Conservation (phyloP, 2,113 vertebrate species). For the Glareola pratincola region DNA sequence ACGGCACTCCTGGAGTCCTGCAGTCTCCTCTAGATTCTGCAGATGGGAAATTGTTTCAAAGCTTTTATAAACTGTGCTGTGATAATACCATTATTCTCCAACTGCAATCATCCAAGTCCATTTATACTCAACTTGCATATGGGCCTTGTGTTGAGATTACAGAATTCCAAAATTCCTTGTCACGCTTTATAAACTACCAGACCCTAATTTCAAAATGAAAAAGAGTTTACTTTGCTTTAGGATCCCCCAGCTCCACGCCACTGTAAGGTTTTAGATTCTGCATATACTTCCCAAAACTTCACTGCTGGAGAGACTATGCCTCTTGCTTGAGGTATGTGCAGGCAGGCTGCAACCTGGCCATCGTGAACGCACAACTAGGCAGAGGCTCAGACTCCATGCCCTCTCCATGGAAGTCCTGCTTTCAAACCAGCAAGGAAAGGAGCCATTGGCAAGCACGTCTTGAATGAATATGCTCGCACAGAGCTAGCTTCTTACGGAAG, state of each 20-base stretch:
- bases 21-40: slow-evolving; percentile 63
- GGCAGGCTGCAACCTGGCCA: neutral
- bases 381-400: neutral
- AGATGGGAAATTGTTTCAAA: slow-evolving; percentile 69
- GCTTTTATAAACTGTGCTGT: neutral
- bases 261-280: neutral
- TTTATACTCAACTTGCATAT: slow-evolving; percentile 39
- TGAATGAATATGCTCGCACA: neutral
- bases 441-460: neutral
- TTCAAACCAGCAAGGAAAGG: neutral
- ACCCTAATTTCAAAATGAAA: neutral
- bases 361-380: neutral
- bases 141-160: neutral
- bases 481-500: neutral
- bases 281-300: neutral
- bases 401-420: neutral
- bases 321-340: neutral
- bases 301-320: neutral
- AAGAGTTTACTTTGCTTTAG: neutral
- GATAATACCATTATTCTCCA: slow-evolving; percentile 10
- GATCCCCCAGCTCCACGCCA: neutral
- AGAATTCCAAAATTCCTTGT: slow-evolving; percentile 8
- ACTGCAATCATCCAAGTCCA: slow-evolving; percentile 32
- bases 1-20: slow-evolving; percentile 62
- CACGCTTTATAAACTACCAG: neutral